These are phyloP conservation scores for Chalcis sispes DNA, from an alignment of 2,888 invertebrate genomes.

Conservation along the genomic window DNA sequence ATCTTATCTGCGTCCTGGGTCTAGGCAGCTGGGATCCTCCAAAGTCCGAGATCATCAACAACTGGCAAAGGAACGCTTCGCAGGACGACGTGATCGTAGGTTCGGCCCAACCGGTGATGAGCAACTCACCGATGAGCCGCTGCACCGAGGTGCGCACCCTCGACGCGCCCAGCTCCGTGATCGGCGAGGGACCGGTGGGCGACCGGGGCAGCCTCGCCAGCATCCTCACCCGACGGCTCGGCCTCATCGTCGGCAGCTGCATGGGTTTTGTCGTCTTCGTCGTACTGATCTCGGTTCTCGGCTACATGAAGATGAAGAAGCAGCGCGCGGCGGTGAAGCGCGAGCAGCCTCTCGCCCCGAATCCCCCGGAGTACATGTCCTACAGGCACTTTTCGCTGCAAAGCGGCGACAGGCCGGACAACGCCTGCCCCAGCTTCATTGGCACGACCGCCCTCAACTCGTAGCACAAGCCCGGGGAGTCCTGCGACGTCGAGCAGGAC, in stretches of 20 bases:
- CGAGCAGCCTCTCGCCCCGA: constrained; percentile 79
- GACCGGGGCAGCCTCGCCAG: constrained; percentile 85
- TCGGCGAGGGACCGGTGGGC: constrained; percentile 79
- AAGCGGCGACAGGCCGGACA: constrained; percentile 78
- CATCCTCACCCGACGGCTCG: constrained; percentile 87
- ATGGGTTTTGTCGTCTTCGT: constrained; percentile 92
- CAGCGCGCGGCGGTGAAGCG: constrained; percentile 86
- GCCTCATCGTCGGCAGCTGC: constrained; percentile 91
- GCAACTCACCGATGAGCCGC: constrained; percentile 85
- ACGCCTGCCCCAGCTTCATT: constrained; percentile 73
- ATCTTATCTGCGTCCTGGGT: constrained; percentile 91
- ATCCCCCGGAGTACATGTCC: constrained; percentile 88
- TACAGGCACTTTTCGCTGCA: constrained; percentile 86
- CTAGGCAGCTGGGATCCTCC: constrained; percentile 84
- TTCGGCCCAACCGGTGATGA: constrained; percentile 79
- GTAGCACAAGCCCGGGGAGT: constrained; percentile 68
- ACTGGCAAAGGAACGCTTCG: constrained; percentile 70
- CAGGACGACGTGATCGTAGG: constrained; percentile 82
- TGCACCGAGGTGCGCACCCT: constrained; percentile 88
- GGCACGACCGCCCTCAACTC: constrained; percentile 71
- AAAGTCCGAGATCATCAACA: constrained; percentile 76
- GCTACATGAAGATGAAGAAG: constrained; percentile 91
- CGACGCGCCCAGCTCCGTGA: constrained; percentile 83
- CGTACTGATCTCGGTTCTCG: constrained; percentile 87
- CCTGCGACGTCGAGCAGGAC: constrained; percentile 61